Percentiles rank a stretch among this genome's conserved stretches.
These are phyloP conservation scores for Ammospiza nelsoni DNA, from an alignment of 2,113 vertebrate genomes.

Conservation along the genomic window DNA sequence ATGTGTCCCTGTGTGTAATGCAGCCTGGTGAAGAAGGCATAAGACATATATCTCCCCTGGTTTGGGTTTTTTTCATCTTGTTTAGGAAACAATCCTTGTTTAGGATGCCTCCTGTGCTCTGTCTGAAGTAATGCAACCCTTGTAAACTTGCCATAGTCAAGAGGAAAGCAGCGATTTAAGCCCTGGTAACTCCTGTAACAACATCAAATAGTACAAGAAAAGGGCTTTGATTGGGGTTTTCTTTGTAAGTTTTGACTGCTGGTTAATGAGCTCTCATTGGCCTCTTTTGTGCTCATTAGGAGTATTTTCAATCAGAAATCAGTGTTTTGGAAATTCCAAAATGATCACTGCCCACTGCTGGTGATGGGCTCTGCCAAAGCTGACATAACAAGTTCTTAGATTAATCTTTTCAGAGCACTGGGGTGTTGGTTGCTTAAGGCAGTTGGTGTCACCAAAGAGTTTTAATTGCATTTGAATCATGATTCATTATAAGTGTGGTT, in stretches of 20 bases:
- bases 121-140: not conserved
- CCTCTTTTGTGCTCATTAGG: not conserved
- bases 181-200: not conserved
- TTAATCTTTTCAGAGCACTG: not conserved
- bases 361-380: not conserved
- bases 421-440: conserved; percentile 48
- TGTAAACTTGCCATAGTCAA: not conserved
- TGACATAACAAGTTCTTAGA: not conserved
- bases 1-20: not conserved
- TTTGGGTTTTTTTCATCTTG: not conserved
- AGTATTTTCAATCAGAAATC: not conserved
- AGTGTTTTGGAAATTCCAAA: not conserved
- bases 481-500: not conserved
- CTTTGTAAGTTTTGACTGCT: not conserved
- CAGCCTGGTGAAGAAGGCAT: not conserved
- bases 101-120: not conserved
- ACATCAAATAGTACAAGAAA: not conserved
- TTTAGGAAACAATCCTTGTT: not conserved
- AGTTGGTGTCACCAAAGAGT: not conserved
- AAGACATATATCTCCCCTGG: too few relatives aligned
- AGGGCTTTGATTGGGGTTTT: not conserved
- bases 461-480: conserved; percentile 49
- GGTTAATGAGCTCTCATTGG: not conserved
- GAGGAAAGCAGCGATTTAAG: not conserved
- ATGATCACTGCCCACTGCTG: not conserved